These are phyloP conservation scores for Rhopalosiphum nymphaeae DNA, from an alignment of 2,888 invertebrate species.

Conservation along the genomic window DNA sequence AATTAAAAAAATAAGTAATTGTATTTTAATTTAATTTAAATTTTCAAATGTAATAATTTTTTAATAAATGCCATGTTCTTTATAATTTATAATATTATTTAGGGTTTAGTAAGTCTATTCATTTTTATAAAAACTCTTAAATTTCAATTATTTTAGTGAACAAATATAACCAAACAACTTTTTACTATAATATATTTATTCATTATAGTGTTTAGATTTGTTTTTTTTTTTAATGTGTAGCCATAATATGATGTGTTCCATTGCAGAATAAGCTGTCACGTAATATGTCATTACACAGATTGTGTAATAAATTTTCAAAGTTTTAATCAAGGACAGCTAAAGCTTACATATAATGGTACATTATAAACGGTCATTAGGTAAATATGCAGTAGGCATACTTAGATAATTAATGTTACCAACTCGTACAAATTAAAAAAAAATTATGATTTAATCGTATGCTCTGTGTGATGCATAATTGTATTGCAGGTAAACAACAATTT, in stretches of 20 bases:
- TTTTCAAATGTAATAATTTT: not conserved
- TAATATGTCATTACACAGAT: slow-evolving; percentile 37
- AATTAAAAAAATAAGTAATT: not conserved
- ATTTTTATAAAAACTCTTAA: not conserved
- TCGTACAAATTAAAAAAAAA: not conserved
- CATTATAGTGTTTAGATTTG: not conserved
- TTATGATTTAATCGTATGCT: not conserved
- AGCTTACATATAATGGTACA: slow-evolving; percentile 7
- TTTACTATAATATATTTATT: not conserved
- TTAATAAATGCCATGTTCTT: not conserved
- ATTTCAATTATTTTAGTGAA: not conserved
- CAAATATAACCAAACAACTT: not conserved
- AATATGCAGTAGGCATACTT: not conserved
- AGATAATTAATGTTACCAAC: not conserved
- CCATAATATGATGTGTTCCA: not conserved
- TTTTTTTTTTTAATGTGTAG: not conserved
- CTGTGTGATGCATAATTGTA: slow-evolving; percentile 21
- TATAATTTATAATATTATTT: slow-evolving; percentile 6
- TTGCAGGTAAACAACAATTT: not conserved
- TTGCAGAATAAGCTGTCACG: slow-evolving; percentile 28
- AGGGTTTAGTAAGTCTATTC: not conserved
- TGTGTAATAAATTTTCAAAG: slow-evolving; percentile 34
- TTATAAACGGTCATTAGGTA: slow-evolving; percentile 5
- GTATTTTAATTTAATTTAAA: not conserved
- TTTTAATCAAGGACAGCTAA: slow-evolving; percentile 44